Base-by-base conservation (phyloP, 2,888 invertebrate genomes). In the Parnassius orleans region DNA sequence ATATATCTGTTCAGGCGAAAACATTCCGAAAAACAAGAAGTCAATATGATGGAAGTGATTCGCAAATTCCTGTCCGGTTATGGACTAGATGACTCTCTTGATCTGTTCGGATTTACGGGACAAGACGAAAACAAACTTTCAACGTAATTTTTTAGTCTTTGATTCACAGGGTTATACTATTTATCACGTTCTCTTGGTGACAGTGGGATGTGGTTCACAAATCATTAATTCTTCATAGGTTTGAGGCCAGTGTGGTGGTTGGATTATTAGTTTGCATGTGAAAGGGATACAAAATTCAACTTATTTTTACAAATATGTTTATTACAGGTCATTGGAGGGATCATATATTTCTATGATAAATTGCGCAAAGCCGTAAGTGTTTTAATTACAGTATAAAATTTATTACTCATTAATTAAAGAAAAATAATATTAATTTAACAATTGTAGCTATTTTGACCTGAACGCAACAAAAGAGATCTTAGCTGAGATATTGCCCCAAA, bases 391-490 rank as follows among this genome's bases (percentile, higher is more conserved):
- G 44, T 15, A 44, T 19, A 19, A 43, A 0, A 7, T 11, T 50
- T 47, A 10, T 56, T 56, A n/a, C n/a, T 44, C 24, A 46, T 42
- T 53, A 43, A 42, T 7, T 3, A 12, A 12, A 33, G 2, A 53
- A 7, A 10, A 10, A 43, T 14, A 0, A 9, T 9, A 44, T 19
- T 44, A 41, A 48, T 48, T 14, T 10, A 48, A 15, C 1, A 48
- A 14, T 80, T 82, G 53, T 76, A 95, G 95, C 60, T 96, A 95
- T 80, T 96, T 96, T 78, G 93, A 95, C 61, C 84, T 94, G 51
- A 92, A 91, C 46, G 95, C 97, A 0, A 97, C 97, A 0, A 93
- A 94, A 82, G 98, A 98, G 86, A 97, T 98, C 75, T 84, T 98
- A 59, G 96, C 95, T 61, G 95, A 96, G 82, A 93, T 96, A 78